Percentiles rank a stretch among this genome's conserved stretches.
These are phyloP conservation scores for Prochilodus magdalenae DNA, from an alignment of 2,113 vertebrate species.

Conservation along the genomic window DNA sequence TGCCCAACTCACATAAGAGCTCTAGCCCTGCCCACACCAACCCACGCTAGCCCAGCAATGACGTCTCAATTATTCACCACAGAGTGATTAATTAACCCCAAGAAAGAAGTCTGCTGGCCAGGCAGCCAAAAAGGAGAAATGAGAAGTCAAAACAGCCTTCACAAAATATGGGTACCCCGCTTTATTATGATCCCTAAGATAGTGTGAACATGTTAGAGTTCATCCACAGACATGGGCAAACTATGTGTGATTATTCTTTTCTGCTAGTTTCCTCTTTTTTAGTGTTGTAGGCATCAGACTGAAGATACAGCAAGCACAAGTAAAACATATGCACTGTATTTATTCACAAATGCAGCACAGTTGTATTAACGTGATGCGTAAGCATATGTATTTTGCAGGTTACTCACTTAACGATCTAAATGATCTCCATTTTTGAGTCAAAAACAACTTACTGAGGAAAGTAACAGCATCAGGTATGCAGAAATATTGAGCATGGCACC, in stretches of 20 bases:
- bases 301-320: too few relatives aligned
- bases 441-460: not conserved
- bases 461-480: not conserved
- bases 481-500: not conserved
- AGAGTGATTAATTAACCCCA: conserved; percentile 3
- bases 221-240: not conserved
- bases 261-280: too few relatives aligned
- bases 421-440: not conserved
- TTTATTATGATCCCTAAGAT: not conserved
- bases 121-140: not conserved
- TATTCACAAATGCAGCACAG: not conserved
- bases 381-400: too few relatives aligned
- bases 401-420: not conserved
- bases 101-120: not conserved
- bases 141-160: not conserved
- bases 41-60: not conserved
- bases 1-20: not conserved
- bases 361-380: not conserved
- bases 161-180: not conserved
- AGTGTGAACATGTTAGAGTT: not conserved
- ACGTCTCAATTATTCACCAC: conserved; percentile 11
- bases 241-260: too few relatives aligned
- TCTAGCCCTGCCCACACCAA: not conserved
- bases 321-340: too few relatives aligned
- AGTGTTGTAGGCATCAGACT: too few relatives aligned